These are phyloP conservation scores for Origma solitaria DNA, from an alignment of 2,113 vertebrate genomes.

Conservation along the genomic window DNA sequence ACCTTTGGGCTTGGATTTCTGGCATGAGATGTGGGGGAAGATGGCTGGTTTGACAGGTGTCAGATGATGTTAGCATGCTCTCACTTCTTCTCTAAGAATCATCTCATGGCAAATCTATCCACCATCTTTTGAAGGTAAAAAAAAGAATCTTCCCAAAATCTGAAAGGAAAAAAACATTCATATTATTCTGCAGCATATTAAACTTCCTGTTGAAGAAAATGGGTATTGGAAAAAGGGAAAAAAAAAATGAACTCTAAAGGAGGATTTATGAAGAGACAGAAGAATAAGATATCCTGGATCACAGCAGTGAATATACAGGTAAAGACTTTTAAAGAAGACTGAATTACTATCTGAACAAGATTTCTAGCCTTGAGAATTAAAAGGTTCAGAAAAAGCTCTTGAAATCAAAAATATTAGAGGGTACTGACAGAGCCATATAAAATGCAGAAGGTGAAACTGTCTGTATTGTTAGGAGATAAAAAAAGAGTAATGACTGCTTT, in stretches of 20 bases:
- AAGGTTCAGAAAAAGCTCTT: constrained; percentile 7
- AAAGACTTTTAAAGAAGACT: neutral
- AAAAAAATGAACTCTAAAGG: neutral
- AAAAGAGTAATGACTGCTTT: constrained; percentile 11
- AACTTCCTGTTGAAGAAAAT: neutral
- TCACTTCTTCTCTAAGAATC: neutral
- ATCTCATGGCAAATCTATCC: neutral
- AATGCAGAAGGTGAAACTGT: constrained; percentile 36
- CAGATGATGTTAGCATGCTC: neutral
- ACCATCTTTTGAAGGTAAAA: neutral
- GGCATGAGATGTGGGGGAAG: neutral
- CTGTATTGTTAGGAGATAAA: constrained; percentile 19
- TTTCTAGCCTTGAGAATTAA: constrained; percentile 22
- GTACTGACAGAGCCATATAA: constrained; percentile 5
- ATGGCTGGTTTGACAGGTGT: neutral
- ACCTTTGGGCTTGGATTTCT: neutral
- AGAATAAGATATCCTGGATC: neutral
- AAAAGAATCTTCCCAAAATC: neutral
- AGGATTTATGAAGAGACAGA: neutral
- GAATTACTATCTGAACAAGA: constrained; percentile 10
- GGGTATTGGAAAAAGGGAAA: neutral
- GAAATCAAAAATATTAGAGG: constrained; percentile 38
- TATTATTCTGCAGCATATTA: neutral
- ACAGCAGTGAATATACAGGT: neutral
- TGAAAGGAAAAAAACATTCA: neutral